Conservation (phyloP, 1,140 invertebrate genomes). For the Mercenaria mercenaria region DNA sequence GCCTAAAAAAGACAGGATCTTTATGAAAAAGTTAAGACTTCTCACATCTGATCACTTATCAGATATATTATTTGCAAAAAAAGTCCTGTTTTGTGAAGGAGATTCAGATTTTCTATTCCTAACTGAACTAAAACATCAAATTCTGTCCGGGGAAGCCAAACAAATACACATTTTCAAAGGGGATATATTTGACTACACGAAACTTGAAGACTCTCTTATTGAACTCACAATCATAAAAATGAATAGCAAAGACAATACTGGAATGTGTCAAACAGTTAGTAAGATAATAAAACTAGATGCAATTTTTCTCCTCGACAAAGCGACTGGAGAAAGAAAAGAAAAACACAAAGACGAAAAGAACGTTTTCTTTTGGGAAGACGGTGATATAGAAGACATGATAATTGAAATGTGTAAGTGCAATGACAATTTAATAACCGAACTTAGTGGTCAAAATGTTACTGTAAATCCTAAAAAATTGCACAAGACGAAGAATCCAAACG, state of each 20-base stretch:
- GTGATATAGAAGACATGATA: background rate
- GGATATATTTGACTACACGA: too few species aligned
- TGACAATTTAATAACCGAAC: background rate
- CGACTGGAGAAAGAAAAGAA: background rate
- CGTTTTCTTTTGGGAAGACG: background rate
- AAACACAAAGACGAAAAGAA: background rate
- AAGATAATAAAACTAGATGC: background rate
- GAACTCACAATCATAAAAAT: background rate
- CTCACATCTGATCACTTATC: background rate
- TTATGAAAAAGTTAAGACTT: background rate
- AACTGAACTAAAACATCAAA: too few species aligned
- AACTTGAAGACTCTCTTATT: background rate
- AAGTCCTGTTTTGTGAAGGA: background rate
- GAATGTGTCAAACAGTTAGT: background rate
- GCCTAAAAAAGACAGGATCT: background rate
- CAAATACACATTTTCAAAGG: too few species aligned
- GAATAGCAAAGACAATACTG: background rate
- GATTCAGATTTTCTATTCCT: background rate
- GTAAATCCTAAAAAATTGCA: too few species aligned
- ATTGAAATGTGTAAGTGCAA: background rate
- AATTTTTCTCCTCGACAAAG: background rate
- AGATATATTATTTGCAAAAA: slow-evolving; percentile 12
- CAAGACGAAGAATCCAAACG: background rate
- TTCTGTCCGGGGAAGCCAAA: background rate
- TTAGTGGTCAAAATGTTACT: background rate